phyloP scores from a whole-genome alignment of 2,888 invertebrate genomes.

The Protophormia terraenovae region DNA sequence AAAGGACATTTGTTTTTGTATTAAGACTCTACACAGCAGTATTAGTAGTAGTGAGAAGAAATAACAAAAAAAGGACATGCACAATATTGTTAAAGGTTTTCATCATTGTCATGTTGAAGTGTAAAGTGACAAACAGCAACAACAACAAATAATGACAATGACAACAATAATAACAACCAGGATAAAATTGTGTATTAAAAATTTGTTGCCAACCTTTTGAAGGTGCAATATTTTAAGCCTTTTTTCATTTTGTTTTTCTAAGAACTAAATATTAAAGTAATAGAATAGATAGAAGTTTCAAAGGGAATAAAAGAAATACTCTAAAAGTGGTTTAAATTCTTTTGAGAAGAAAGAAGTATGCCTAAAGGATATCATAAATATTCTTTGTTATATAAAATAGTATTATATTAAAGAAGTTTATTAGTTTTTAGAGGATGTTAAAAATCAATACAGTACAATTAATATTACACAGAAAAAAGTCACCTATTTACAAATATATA shows the following conservation, averaged over 20 bases:
- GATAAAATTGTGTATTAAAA: conserved; percentile 22
- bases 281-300: neutral
- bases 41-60: neutral
- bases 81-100: conserved; percentile 55
- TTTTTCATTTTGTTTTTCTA: neutral
- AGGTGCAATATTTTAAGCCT: neutral
- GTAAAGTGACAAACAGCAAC: conserved; percentile 41
- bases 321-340: too few relatives aligned
- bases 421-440: too few relatives aligned
- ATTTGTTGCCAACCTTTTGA: neutral
- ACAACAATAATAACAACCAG: neutral
- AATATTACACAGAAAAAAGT: too few relatives aligned
- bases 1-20: conserved; percentile 56
- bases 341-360: too few relatives aligned
- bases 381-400: too few relatives aligned
- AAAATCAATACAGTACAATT: too few relatives aligned
- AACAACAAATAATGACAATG: neutral
- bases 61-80: conserved; percentile 5
- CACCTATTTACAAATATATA: too few relatives aligned
- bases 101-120: conserved; percentile 56
- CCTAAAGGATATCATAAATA: too few relatives aligned
- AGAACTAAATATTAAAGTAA: neutral
- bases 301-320: neutral
- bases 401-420: too few relatives aligned
- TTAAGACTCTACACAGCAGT: neutral